phyloP scores from a whole-genome alignment of 2,797 vertebrate species.

The Meriones psammophilus region DNA sequence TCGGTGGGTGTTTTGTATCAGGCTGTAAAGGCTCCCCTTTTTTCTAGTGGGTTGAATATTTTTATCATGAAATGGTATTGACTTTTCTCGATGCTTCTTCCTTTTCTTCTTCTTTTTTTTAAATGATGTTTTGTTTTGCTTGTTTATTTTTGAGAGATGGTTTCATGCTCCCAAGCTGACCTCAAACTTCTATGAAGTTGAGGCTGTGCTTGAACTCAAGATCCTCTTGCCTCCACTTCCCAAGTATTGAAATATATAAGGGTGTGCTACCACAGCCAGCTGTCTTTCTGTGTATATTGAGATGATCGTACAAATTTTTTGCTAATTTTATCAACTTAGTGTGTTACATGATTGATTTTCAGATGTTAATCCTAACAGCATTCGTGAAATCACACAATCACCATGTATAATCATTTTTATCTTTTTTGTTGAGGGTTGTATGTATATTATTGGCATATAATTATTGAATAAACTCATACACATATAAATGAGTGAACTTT shows the following conservation, averaged over 20 bases:
- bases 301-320: not conserved
- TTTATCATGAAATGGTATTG: not conserved
- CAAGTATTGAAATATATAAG: not conserved
- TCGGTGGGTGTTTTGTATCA: not conserved
- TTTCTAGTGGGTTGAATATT: not conserved
- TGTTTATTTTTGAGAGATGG: not conserved
- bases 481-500: not conserved
- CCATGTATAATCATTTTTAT: not conserved
- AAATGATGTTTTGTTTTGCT: not conserved
- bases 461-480: not conserved
- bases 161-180: not conserved
- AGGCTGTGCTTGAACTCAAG: not conserved
- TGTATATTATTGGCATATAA: not conserved
- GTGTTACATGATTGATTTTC: slow-evolving; percentile 3
- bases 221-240: not conserved
- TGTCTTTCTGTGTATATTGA: not conserved
- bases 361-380: not conserved
- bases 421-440: slow-evolving; percentile 6
- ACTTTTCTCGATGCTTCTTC: not conserved
- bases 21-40: not conserved
- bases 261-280: not conserved
- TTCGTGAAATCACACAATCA: not conserved
- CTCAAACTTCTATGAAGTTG: not conserved
- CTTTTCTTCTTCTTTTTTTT: not conserved
- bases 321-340: not conserved